Evolutionary conservation across 2,113 vertebrate genomes (phyloP).

Genomic region (Archocentrus centrarchus): DNA sequence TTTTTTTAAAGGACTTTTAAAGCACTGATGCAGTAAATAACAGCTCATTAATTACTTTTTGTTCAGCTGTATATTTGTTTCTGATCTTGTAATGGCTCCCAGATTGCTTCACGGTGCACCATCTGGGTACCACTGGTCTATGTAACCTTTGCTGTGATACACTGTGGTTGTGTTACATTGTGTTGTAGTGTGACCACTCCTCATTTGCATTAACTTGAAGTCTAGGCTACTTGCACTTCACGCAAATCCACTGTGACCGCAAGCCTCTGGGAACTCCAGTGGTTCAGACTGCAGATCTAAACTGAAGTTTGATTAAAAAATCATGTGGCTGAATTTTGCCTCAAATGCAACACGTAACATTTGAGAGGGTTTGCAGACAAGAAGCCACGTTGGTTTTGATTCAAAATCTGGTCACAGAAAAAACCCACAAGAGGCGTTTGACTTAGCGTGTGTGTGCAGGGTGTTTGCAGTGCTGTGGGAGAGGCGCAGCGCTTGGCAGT

Average conservation of each 20-base stretch:
- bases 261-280: background rate
- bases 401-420: background rate
- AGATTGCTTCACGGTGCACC: background rate
- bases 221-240: background rate
- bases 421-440: background rate
- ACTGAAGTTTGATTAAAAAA: constrained; percentile 1
- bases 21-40: background rate
- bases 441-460: background rate
- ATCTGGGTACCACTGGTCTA: background rate
- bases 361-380: background rate
- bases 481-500: background rate
- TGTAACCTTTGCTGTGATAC: background rate
- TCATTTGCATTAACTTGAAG: constrained; percentile 4
- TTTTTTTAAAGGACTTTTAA: background rate
- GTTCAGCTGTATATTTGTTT: background rate
- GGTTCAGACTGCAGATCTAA: background rate
- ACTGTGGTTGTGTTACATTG: constrained; percentile 3
- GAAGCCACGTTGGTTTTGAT: background rate
- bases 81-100: background rate
- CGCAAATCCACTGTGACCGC: background rate
- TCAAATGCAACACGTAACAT: background rate
- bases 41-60: background rate
- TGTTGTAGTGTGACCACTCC: background rate
- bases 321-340: background rate
- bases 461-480: background rate